phyloP scores from a whole-genome alignment of 2,888 invertebrate genomes.

The Sinhomidia bicolor region DNA sequence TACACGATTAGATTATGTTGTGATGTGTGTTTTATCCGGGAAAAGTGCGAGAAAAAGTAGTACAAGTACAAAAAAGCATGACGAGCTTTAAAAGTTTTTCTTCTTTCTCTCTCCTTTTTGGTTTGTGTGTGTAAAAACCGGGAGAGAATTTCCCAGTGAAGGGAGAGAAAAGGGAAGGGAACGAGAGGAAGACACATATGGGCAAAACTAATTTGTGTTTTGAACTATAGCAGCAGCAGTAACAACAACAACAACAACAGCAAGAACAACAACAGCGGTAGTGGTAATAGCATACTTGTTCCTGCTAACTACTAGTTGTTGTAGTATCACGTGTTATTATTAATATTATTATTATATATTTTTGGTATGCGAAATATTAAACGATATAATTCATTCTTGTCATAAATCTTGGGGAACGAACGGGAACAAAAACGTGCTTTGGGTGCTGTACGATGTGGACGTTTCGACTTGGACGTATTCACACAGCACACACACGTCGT shows the following conservation, averaged over 20 bases:
- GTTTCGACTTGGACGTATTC: slow-evolving; percentile 7
- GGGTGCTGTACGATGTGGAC: slow-evolving; percentile 68
- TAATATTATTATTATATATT: slow-evolving; percentile 60
- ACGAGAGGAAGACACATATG: slow-evolving; percentile 54
- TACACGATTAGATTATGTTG: slow-evolving; percentile 49
- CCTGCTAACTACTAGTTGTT: not conserved
- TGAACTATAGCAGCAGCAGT: slow-evolving; percentile 49
- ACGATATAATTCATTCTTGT: slow-evolving; percentile 79
- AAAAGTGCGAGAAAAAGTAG: slow-evolving; percentile 41
- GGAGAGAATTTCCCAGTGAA: not conserved
- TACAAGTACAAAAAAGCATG: not conserved
- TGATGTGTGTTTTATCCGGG: slow-evolving; percentile 26
- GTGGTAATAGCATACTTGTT: slow-evolving; percentile 19
- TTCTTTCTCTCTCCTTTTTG: no score
- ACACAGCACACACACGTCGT: slow-evolving; percentile 17
- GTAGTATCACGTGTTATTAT: slow-evolving; percentile 40
- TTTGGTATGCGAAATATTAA: slow-evolving; percentile 79
- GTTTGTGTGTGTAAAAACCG: not conserved
- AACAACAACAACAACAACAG: no score
- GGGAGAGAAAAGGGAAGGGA: slow-evolving; percentile 3
- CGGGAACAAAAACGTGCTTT: slow-evolving; percentile 75
- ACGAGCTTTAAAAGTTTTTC: slow-evolving; percentile 4
- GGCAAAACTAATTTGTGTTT: slow-evolving; percentile 79
- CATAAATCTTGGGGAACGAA: slow-evolving; percentile 77
- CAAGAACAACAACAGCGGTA: slow-evolving; percentile 43